Conservation (phyloP, 1,140 invertebrate species). For the Pristionchus pacificus region DNA sequence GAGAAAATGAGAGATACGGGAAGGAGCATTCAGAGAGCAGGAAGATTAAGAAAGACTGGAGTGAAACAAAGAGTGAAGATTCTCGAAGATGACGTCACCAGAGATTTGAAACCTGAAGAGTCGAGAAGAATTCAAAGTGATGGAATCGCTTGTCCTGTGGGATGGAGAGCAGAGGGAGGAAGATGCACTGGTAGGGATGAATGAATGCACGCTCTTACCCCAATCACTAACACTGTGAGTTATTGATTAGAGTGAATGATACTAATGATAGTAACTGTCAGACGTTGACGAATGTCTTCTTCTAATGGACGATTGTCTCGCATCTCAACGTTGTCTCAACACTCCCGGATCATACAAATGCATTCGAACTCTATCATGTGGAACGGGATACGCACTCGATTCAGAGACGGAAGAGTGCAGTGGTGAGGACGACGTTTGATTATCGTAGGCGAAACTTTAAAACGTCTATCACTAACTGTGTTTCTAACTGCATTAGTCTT, state of each 20-base stretch:
- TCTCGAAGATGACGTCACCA: constrained; percentile 8
- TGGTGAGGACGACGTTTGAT: constrained; percentile 66
- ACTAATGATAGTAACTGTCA: no score
- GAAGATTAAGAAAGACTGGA: background rate
- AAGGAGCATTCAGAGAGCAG: background rate
- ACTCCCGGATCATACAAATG: constrained; percentile 63
- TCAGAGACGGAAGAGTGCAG: constrained; percentile 78
- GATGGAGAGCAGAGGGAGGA: background rate
- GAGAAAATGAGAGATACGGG: background rate
- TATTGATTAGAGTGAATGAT: constrained; percentile 11
- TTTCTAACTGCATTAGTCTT: no score
- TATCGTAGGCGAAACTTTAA: constrained; percentile 17
- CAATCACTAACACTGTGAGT: background rate
- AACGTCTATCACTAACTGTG: no score
- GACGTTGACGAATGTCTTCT: constrained; percentile 56
- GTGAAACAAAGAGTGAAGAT: background rate
- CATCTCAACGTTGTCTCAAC: constrained; percentile 54
- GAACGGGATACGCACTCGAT: constrained; percentile 91
- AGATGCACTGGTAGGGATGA: background rate
- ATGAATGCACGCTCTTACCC: no score
- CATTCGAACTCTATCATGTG: constrained; percentile 77
- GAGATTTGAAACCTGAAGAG: constrained; percentile 17
- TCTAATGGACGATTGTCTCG: constrained; percentile 50
- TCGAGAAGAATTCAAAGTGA: constrained; percentile 2
- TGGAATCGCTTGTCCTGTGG: background rate